Base-by-base conservation (phyloP, 2,888 invertebrate species). In the Zygogramma bicolorata region DNA sequence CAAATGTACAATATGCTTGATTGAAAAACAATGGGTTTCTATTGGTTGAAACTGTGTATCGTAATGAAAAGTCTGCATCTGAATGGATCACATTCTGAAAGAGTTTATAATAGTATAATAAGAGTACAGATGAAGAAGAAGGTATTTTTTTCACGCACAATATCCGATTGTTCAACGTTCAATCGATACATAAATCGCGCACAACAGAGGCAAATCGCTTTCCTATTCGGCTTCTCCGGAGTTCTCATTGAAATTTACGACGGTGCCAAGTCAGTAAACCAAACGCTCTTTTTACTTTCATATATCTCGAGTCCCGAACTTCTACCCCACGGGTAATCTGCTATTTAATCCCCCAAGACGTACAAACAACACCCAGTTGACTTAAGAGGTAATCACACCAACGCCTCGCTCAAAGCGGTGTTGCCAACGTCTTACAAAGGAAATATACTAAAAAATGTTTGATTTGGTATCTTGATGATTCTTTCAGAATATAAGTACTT, bases 281-380 rank as follows among this genome's bases (percentile, higher is more conserved):
- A 27, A 53, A 27, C 53, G 53, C 27, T 27, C 27, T 53, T 53
- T 46, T 53, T 27, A 53, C 53, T 53, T 53, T 53, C 53, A 53
- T 53, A 27, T 53, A 53, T 27, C 22, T 53, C 25, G 15, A 22
- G 34, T 49, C 42, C 49, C 68, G 53, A 25, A 68, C 57, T 34
- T 69, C 31, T 25, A 42, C 58, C 69, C 63, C 63, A 49, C 46
- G 62, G 66, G 61, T 71, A 71, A 67, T 71, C 67, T 63, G 63
- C 69, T 57, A 57, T 58, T 63, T 69, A 69, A 63, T 69, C 66
- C 71, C 67, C 67, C 65, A 61, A n/a, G 71, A 67, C 67, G 60
- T 71, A 66, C 66, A 71, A 71, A 71, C 71, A 71, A 67, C 71
- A 66, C 71, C 71, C 71, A 61, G 71, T 67, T 71, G 71, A 67